phyloP scores from a whole-genome alignment of 37 sponge, comb jelly and placozoan genomes.

The Beroe ovata region DNA sequence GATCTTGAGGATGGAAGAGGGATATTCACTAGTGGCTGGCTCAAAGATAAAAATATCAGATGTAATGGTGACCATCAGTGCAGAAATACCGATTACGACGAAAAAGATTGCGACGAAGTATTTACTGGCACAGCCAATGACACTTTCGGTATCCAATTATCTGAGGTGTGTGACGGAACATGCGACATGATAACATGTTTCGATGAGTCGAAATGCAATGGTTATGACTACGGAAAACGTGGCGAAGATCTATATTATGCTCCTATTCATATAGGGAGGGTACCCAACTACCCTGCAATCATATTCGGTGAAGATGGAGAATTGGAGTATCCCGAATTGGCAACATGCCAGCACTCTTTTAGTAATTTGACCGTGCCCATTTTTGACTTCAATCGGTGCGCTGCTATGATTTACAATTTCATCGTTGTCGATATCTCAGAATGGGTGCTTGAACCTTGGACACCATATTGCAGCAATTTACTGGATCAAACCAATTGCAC shows the following conservation, averaged over 20 bases:
- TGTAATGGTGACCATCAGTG: background rate
- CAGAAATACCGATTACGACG: background rate
- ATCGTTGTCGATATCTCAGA: background rate
- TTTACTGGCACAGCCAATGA: background rate
- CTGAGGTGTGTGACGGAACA: background rate
- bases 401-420: background rate
- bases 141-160: background rate
- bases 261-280: background rate
- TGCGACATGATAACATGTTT: background rate
- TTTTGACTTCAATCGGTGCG: background rate
- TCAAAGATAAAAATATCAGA: background rate
- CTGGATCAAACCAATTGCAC: constrained; percentile 58
- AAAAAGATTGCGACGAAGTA: background rate
- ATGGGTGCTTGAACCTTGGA: background rate
- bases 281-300: background rate
- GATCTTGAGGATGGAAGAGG: background rate
- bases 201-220: background rate
- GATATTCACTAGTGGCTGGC: background rate
- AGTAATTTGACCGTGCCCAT: background rate
- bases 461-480: constrained; percentile 4
- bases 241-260: background rate
- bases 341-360: background rate
- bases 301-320: background rate
- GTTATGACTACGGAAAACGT: background rate
- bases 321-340: background rate